These are phyloP conservation scores for Polydrusus cervinus DNA, from an alignment of 2,888 invertebrate genomes.

Conservation along the genomic window DNA sequence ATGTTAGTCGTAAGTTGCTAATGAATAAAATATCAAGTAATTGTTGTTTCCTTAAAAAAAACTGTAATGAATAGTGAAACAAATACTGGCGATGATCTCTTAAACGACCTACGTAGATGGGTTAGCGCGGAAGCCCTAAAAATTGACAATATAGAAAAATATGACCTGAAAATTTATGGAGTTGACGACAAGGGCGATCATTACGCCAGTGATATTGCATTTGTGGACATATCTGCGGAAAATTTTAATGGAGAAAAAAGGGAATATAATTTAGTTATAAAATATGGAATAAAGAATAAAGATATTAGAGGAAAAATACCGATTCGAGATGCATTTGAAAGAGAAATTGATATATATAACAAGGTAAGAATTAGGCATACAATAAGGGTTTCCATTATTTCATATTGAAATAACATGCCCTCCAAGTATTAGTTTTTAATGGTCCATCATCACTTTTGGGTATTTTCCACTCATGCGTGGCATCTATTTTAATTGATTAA, in stretches of 20 bases:
- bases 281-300: conserved; percentile 43
- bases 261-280: conserved; percentile 49
- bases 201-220: conserved; percentile 51
- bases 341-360: conserved; percentile 46
- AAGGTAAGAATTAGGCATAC: conserved; percentile 31
- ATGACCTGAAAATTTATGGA: conserved; percentile 51
- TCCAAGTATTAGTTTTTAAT: too few species aligned
- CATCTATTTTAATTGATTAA: too few species aligned
- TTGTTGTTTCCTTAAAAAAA: too few species aligned
- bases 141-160: conserved; percentile 51
- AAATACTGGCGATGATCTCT: conserved; percentile 29
- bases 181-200: conserved; percentile 49
- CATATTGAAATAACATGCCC: too few species aligned
- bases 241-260: conserved; percentile 44
- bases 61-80: neutral
- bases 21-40: too few species aligned
- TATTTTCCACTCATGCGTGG: too few species aligned
- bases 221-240: conserved; percentile 49
- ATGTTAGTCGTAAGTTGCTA: too few species aligned
- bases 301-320: conserved; percentile 36
- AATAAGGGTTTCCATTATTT: too few species aligned
- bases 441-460: too few species aligned
- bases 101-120: conserved; percentile 46
- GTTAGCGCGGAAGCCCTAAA: conserved; percentile 49
- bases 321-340: conserved; percentile 38